These are phyloP conservation scores for Oscheius onirici DNA, from an alignment of 2,888 invertebrate species.

Conservation along the genomic window DNA sequence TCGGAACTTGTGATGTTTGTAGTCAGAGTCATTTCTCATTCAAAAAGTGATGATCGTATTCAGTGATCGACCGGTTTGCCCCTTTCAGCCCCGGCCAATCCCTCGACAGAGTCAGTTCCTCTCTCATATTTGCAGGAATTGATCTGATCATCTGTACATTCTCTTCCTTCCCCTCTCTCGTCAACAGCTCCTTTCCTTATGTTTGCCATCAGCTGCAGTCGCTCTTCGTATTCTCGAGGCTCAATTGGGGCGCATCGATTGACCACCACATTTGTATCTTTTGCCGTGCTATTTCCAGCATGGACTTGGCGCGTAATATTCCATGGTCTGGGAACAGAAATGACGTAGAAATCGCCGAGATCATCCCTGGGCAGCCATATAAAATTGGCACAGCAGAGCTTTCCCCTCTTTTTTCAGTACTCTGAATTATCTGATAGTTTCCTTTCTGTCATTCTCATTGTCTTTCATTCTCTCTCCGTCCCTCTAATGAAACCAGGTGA, in stretches of 20 bases:
- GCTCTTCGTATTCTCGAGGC: background rate
- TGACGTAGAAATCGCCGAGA: background rate
- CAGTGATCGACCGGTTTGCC: background rate
- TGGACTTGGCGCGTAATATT: background rate
- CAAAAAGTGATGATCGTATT: background rate
- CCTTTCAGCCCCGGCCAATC: background rate
- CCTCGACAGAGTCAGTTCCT: background rate
- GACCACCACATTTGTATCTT: background rate
- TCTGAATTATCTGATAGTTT: background rate
- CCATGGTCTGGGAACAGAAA: background rate
- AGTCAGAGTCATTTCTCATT: background rate
- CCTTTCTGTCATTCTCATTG: too few species aligned
- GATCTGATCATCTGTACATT: background rate
- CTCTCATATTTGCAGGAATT: background rate
- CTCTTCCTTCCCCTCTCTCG: background rate
- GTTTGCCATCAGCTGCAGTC: constrained; percentile 15
- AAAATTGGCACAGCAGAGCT: background rate
- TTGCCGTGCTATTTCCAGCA: background rate
- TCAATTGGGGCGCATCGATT: background rate
- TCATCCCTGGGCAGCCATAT: background rate
- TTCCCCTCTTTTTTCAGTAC: background rate
- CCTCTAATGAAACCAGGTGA: too few species aligned
- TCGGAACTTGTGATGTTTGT: too few species aligned
- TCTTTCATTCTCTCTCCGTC: too few species aligned
- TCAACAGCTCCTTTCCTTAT: background rate